Evolutionary conservation across 2,888 invertebrate species (phyloP).

Genomic region (Caenorhabditis sp.): DNA sequence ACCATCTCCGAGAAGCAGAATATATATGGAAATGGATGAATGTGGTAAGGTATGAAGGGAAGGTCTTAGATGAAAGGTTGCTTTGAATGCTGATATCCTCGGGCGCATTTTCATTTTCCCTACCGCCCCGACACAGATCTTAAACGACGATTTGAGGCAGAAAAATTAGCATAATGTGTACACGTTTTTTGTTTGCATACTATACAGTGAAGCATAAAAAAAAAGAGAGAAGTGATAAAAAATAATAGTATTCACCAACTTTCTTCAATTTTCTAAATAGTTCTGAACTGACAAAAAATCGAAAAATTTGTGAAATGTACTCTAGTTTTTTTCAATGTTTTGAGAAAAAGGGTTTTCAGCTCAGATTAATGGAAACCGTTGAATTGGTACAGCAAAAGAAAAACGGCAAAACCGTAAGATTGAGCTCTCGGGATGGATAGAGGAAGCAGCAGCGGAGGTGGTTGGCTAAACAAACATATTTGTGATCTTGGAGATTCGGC

Average conservation of each 20-base stretch:
- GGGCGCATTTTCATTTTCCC: constrained; percentile 30
- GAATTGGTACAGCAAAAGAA: too few relatives aligned
- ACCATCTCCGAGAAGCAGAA: constrained; percentile 41
- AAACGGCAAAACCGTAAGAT: constrained; percentile 20
- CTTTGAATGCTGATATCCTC: constrained; percentile 49
- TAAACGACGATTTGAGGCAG: constrained; percentile 34
- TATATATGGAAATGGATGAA: constrained; percentile 19
- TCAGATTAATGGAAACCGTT: too few relatives aligned
- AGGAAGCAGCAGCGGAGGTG: constrained; percentile 31
- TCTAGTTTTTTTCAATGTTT: too few relatives aligned
- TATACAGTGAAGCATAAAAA: constrained; percentile 35
- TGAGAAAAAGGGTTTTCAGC: too few relatives aligned
- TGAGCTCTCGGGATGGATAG: constrained; percentile 17
- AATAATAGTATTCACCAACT: too few relatives aligned
- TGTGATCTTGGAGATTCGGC: constrained; percentile 57
- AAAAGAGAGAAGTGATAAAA: too few relatives aligned
- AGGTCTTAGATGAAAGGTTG: constrained; percentile 53
- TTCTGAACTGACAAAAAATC: too few relatives aligned
- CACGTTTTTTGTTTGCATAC: constrained; percentile 52
- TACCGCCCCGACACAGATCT: constrained; percentile 39
- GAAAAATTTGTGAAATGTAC: too few relatives aligned
- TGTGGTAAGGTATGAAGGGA: not conserved
- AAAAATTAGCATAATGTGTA: constrained; percentile 61
- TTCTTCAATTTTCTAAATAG: too few relatives aligned
- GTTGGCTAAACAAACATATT: constrained; percentile 44